Conservation (phyloP, 2,888 invertebrate genomes). For the Laothoe populi region DNA sequence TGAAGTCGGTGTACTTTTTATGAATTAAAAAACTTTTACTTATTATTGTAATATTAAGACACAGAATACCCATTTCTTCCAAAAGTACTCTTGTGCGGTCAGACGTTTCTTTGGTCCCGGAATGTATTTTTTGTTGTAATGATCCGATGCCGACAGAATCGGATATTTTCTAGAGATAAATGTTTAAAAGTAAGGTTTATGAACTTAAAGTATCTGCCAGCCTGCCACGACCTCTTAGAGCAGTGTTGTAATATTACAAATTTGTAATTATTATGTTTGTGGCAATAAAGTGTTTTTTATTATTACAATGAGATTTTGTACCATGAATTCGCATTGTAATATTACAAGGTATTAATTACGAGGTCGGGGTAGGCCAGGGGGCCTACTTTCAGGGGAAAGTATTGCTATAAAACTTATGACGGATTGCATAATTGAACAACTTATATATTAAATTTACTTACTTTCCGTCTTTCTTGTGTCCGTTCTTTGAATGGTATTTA, state of each 20-base stretch:
- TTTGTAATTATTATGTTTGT: no score
- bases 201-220: neutral
- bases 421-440: no score
- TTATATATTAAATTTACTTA: constrained; percentile 78
- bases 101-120: constrained; percentile 69
- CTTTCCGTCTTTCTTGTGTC: constrained; percentile 94
- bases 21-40: no score
- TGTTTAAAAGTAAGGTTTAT: neutral
- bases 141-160: constrained; percentile 55
- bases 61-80: constrained; percentile 76
- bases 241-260: neutral
- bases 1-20: no score
- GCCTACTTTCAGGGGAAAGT: no score
- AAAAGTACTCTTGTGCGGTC: constrained; percentile 72
- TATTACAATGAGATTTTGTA: no score
- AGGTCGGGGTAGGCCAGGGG: no score
- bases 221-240: neutral
- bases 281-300: no score
- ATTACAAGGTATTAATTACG: no score
- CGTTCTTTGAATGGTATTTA: constrained; percentile 94
- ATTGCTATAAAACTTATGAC: no score
- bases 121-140: constrained; percentile 64
- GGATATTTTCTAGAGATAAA: constrained; percentile 61
- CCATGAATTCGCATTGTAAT: no score
- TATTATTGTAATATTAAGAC: neutral